These are phyloP conservation scores for Rhadinocentrus ornatus DNA, from an alignment of 2,797 vertebrate species.

Conservation along the genomic window DNA sequence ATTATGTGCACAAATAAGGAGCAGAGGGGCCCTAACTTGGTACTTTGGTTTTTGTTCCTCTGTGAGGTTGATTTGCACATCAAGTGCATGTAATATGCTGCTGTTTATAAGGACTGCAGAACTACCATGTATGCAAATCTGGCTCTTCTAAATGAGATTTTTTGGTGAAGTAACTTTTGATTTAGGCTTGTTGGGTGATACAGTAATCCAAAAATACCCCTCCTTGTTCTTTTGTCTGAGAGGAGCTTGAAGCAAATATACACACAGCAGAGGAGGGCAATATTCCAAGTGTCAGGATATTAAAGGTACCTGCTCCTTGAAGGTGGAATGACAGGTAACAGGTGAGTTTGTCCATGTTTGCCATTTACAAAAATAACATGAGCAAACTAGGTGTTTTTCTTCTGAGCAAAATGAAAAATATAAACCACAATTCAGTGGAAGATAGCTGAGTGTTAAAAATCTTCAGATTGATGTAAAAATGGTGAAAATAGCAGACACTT, in stretches of 20 bases:
- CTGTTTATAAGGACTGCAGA: not conserved
- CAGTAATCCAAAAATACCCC: slow-evolving; percentile 33
- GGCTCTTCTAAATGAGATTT: not conserved
- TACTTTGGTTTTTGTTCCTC: not conserved
- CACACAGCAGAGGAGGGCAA: not conserved
- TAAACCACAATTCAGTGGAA: not conserved
- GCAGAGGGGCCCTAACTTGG: not conserved
- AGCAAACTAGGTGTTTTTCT: not conserved
- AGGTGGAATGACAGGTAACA: slow-evolving; percentile 58
- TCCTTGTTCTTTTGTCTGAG: not conserved
- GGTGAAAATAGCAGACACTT: not conserved
- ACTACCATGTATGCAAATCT: not conserved
- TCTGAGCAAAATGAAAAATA: not conserved
- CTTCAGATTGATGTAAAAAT: no score
- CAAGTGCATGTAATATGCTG: not conserved
- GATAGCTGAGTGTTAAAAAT: not conserved
- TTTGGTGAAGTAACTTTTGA: not conserved
- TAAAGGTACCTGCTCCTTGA: slow-evolving; percentile 48
- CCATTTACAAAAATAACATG: not conserved
- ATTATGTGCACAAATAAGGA: not conserved
- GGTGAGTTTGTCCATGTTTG: slow-evolving; percentile 33
- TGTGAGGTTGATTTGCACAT: no score
- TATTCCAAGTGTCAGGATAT: slow-evolving; percentile 38
- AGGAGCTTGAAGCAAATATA: not conserved
- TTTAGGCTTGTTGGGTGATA: slow-evolving; percentile 59